phyloP scores from a whole-genome alignment of 1,140 invertebrate genomes.

The Trichonephila inaurata region DNA sequence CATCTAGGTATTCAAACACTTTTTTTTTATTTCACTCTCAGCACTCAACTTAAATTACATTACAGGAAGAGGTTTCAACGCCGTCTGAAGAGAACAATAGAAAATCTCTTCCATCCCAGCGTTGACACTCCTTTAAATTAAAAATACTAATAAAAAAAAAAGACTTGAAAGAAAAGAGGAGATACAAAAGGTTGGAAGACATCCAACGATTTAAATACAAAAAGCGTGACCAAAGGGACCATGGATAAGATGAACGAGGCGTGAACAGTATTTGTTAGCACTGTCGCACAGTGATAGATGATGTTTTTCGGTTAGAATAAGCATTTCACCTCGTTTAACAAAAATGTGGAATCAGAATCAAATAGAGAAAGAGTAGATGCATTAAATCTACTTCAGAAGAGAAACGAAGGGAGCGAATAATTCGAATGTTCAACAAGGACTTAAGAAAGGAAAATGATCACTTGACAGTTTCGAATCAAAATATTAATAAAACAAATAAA shows the following conservation, averaged over 20 bases:
- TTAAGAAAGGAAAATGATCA: too few species aligned
- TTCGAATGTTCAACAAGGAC: too few species aligned
- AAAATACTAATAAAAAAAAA: not conserved
- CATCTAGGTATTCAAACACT: not conserved
- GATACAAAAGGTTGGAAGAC: slow-evolving; percentile 25
- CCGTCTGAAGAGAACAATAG: not conserved
- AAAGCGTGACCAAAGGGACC: slow-evolving; percentile 50
- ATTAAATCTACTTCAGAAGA: not conserved
- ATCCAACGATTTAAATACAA: slow-evolving; percentile 56
- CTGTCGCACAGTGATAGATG: slow-evolving; percentile 55
- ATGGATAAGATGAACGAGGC: slow-evolving; percentile 56
- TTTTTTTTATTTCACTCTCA: not conserved
- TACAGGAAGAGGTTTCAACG: slow-evolving; percentile 1
- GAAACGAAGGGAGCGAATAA: not conserved
- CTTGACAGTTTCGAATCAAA: too few species aligned
- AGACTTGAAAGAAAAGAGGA: not conserved
- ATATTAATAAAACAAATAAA: too few species aligned
- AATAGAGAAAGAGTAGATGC: not conserved
- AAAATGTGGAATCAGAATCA: slow-evolving; percentile 9
- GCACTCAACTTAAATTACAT: slow-evolving; percentile 29
- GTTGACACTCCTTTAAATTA: not conserved
- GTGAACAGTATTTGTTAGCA: slow-evolving; percentile 63
- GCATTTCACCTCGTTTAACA: slow-evolving; percentile 33
- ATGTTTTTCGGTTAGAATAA: not conserved
- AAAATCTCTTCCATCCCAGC: not conserved